A percentile compares a stretch with the other conserved stretches of the same genome.
Conservation (phyloP, 2,888 invertebrate species). For the Cephalotes varians region DNA sequence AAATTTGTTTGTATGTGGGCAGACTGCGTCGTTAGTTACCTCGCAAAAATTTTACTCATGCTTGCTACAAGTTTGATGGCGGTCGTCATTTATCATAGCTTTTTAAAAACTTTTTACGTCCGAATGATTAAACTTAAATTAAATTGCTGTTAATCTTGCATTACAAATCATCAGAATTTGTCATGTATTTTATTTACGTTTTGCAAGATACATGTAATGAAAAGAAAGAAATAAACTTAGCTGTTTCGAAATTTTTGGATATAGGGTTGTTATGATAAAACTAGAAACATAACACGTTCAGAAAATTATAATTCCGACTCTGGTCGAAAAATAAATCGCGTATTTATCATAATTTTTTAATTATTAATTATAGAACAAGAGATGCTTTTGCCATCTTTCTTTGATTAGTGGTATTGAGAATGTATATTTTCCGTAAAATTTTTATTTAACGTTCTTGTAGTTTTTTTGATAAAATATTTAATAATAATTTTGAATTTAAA, state of each 20-base stretch:
- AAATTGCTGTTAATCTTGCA: constrained; percentile 9
- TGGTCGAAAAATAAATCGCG: not conserved
- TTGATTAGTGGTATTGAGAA: not conserved
- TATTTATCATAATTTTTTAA: not conserved
- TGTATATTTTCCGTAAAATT: not conserved
- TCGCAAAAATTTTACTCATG: constrained; percentile 20
- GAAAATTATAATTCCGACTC: not conserved
- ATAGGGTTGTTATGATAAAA: not conserved
- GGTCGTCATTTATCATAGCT: constrained; percentile 20
- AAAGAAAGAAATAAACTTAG: not conserved
- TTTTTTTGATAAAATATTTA: not conserved
- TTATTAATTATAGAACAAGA: not conserved
- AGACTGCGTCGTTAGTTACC: constrained; percentile 23
- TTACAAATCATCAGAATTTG: constrained; percentile 20
- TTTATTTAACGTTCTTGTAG: not conserved
- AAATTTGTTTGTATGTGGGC: constrained; percentile 35
- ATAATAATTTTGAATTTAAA: not conserved
- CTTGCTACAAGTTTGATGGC: constrained; percentile 8
- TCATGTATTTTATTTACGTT: not conserved
- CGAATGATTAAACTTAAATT: constrained; percentile 37
- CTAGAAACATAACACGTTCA: not conserved
- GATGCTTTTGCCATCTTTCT: not conserved
- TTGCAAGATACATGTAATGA: not conserved
- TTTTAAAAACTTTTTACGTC: constrained; percentile 37
- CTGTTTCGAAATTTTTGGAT: constrained; percentile 7